Base-by-base conservation (phyloP, 2,888 invertebrate genomes). In the Alentia gelatinosa region DNA sequence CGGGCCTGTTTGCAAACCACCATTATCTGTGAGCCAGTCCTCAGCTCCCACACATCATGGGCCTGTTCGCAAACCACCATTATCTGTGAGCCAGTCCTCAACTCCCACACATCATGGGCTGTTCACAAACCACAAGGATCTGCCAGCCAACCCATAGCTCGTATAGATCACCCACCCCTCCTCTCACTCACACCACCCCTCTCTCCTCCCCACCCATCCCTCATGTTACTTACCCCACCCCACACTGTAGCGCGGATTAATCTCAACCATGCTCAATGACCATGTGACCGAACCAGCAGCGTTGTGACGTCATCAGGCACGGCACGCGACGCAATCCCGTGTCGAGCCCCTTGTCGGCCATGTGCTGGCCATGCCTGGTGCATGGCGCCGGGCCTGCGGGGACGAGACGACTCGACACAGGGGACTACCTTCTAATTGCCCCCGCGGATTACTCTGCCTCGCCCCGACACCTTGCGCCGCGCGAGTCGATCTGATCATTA, bases 361-460 rank as follows among this genome's bases (percentile, higher is more conserved):
- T 19, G 19, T 19, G 19, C 9, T 42, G 19, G 19, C 56, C 56
- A n/a, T 56, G 12, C 56, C 19, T 42, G 15, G 9, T 42, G 9
- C 56, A 56, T 56, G 19, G 56, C 56, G 1, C 56, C 19, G 23
- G 23, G 19, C 56, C 56, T 12, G 3, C 56, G 3, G 12, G 3
- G n/a, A 3, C n/a, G 79, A 39, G 79, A 79, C 37, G 19, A 33
- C 35, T 12, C 19, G 35, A 15, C 79, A 23, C 79, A 39, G n/a
- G 79, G 79, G 79, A 79, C 79, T 79, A 12, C 79, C 35, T 79
- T 35, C 37, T 79, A 79, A 79, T 37, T 79, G 79, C 79, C 79
- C 79, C 79, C 12, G 35, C 37, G 79, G 79, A 79, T 79, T 79
- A 79, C 35, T 79, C 23, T 79, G 79, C 37, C 79, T 79, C 39